These are phyloP conservation scores for Scelioninae gen. 1 DNA, from an alignment of 2,888 invertebrate species.

Conservation along the genomic window DNA sequence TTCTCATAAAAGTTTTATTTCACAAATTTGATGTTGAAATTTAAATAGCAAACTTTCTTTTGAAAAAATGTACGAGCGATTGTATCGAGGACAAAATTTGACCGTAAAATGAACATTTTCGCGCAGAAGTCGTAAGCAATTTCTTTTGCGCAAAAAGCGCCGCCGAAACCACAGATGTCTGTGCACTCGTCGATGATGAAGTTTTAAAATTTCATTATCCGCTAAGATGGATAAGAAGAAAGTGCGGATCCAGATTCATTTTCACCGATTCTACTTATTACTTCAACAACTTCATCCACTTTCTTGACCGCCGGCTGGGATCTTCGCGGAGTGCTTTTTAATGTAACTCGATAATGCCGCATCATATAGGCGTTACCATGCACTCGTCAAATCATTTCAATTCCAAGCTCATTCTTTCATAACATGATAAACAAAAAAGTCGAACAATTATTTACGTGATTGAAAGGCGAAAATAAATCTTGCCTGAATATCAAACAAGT, in stretches of 20 bases:
- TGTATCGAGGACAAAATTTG: slow-evolving; percentile 3
- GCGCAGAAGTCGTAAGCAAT: slow-evolving; percentile 15
- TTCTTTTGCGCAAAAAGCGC: slow-evolving; percentile 18
- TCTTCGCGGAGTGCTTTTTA: slow-evolving; percentile 66
- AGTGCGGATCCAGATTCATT: slow-evolving; percentile 65
- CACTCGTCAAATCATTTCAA: slow-evolving; percentile 37
- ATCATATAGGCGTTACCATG: slow-evolving; percentile 44
- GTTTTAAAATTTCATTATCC: slow-evolving; percentile 63
- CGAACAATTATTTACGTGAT: background rate
- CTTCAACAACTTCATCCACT: slow-evolving; percentile 62
- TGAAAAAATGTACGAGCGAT: too few species aligned
- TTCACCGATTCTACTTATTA: slow-evolving; percentile 65
- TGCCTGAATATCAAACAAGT: too few species aligned
- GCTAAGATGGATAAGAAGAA: slow-evolving; percentile 59
- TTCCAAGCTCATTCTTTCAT: slow-evolving; percentile 34
- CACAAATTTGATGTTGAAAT: background rate
- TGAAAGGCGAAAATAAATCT: too few species aligned
- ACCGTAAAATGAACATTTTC: slow-evolving; percentile 10
- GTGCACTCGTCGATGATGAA: slow-evolving; percentile 45
- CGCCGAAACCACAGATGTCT: slow-evolving; percentile 24
- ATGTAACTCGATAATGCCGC: slow-evolving; percentile 60
- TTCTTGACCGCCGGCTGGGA: slow-evolving; percentile 60
- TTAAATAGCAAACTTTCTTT: too few species aligned
- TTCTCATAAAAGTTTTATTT: slow-evolving; percentile 14
- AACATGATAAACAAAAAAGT: slow-evolving; percentile 18